Evolutionary conservation across 2,797 vertebrate genomes (phyloP), one percentile per base, ranked within the genome.

Genomic region (Coilia nasus): DNA sequence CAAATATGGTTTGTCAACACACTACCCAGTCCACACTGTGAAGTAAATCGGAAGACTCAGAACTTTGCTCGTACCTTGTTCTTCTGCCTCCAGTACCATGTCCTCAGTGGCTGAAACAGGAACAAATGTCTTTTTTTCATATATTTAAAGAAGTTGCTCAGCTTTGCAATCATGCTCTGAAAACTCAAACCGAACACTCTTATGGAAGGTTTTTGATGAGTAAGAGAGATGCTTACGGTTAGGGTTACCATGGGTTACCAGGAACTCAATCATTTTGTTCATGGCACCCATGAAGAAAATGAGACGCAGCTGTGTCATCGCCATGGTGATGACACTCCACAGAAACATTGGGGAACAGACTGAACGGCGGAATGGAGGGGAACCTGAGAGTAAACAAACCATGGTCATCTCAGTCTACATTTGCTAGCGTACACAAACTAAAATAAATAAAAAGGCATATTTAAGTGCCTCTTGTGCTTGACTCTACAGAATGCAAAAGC

Each of bases 281-380:
- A 98, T 97, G 28, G 96, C 95, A 0, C 97, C 97, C 97, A 98
- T 97, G 92, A 95, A 98, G 93, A 98, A 98, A 85, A 98, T 98
- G 85, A 98, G 86, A 7, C 97, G 96, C 50, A 98, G 90, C 91
- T 98, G 97, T 14, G 97, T 96, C 95, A 98, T 95, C 12, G 95
- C 94, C 97, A 98, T 98, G 1, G 96, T 97, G 19, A 98, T 85
- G 84, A 98, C 93, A 90, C 96, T 98, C 97, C 97, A 98, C 60
- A 98, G 93, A 92, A 98, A 98, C 85, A 98, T 96, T 59, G 97
- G 94, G 3, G 97, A 97, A 85, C 94, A 95, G 31, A 97, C 96
- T 0, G 97, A 98, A 0, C 89, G 93, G 3, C 95, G 92, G 86
- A 97, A 97, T 1, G 96, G 93, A 23, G 93, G 47, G 0, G 92